Conservation (phyloP, 2,888 invertebrate species). For the Operophtera brumata region DNA sequence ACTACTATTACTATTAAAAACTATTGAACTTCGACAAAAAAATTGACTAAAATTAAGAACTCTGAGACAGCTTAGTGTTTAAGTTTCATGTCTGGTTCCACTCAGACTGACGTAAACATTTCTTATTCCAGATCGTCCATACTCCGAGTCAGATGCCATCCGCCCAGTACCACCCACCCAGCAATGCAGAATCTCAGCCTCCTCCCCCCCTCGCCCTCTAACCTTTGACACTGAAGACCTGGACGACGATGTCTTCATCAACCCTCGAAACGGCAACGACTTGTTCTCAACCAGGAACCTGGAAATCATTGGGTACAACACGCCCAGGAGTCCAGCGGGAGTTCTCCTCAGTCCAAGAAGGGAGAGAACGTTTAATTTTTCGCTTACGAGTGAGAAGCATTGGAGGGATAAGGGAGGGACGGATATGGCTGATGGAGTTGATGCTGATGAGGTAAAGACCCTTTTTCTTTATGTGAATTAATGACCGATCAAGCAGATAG, state of each 20-base stretch:
- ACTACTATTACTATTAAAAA: no score
- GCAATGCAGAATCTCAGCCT: constrained; percentile 63
- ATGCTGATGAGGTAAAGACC: constrained; percentile 65
- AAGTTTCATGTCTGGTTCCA: neutral
- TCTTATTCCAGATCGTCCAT: constrained; percentile 60
- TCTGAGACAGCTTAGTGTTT: no score
- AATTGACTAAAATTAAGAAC: no score
- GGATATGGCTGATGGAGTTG: constrained; percentile 64
- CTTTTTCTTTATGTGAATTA: neutral
- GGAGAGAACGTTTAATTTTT: constrained; percentile 68
- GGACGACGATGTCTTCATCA: constrained; percentile 74
- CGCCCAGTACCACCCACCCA: constrained; percentile 48
- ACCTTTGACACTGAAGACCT: constrained; percentile 62
- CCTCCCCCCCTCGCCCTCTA: constrained; percentile 63
- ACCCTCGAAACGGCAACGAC: constrained; percentile 64
- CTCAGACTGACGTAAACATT: neutral
- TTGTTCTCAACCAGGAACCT: constrained; percentile 66
- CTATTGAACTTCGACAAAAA: no score
- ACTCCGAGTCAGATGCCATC: constrained; percentile 68
- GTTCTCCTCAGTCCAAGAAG: constrained; percentile 67
- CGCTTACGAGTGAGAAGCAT: constrained; percentile 70
- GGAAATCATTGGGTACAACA: constrained; percentile 65
- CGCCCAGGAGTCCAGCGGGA: constrained; percentile 68
- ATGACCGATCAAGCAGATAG: no score
- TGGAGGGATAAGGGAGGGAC: constrained; percentile 76